Evolutionary conservation across 2,113 vertebrate genomes (phyloP).

Genomic region (Protobothrops mucrosquamatus): DNA sequence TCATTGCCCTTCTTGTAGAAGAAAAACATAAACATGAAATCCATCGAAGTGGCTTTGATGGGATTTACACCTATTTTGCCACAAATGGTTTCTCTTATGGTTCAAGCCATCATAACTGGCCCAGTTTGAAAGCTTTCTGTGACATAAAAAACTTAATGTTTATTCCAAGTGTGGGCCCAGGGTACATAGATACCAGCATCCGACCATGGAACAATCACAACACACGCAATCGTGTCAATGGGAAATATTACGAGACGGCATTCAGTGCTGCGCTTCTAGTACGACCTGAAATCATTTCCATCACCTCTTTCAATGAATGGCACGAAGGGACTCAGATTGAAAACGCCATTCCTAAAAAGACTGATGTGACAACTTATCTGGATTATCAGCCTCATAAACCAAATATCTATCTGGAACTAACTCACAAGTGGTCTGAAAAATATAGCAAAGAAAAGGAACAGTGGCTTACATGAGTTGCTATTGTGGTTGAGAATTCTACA

Average conservation of each 20-base stretch:
- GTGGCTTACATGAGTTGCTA: conserved; percentile 70
- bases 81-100: conserved; percentile 97
- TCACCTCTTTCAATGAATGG: conserved; percentile 99
- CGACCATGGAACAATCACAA: conserved; percentile 95
- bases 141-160: conserved; percentile 87
- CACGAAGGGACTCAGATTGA: conserved; percentile 98
- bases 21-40: conserved; percentile 90
- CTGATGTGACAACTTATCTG: conserved; percentile 76
- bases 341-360: conserved; percentile 86
- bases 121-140: conserved; percentile 84
- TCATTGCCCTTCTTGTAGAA: conserved; percentile 91
- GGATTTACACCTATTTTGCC: conserved; percentile 96
- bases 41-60: conserved; percentile 89
- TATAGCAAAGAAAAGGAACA: conserved; percentile 81
- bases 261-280: conserved; percentile 82
- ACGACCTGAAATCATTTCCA: conserved; percentile 84
- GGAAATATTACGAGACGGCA: conserved; percentile 92
- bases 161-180: conserved; percentile 94
- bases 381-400: conserved; percentile 93
- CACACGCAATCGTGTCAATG: conserved; percentile 91
- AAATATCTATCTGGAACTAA: conserved; percentile 88
- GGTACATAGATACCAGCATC: conserved; percentile 93
- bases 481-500: background rate
- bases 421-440: conserved; percentile 89
- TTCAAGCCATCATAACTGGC: conserved; percentile 92